A percentile compares a stretch with the other conserved stretches of the same genome.
These are phyloP conservation scores for Cyclophora albipunctata DNA, from an alignment of 2,888 invertebrate species.

Conservation along the genomic window DNA sequence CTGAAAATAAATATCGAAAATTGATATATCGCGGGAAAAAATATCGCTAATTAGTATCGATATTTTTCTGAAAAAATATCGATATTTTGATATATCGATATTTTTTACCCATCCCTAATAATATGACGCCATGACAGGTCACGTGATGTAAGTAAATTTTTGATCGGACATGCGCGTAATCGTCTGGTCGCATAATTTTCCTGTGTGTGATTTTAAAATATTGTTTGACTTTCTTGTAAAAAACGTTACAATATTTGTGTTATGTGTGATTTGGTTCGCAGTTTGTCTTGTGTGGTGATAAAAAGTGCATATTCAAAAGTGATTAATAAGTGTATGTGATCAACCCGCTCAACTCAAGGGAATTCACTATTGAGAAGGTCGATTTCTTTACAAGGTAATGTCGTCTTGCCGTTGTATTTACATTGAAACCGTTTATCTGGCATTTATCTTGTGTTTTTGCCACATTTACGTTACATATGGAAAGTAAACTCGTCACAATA, in stretches of 20 bases:
- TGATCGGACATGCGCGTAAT: slow-evolving; percentile 66
- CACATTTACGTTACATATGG: slow-evolving; percentile 17
- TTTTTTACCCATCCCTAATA: no score
- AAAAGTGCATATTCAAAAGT: slow-evolving; percentile 4
- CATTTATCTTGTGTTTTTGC: slow-evolving; percentile 38
- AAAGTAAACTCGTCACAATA: not conserved
- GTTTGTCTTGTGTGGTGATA: slow-evolving; percentile 24
- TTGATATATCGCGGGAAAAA: no score
- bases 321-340: slow-evolving; percentile 20
- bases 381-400: slow-evolving; percentile 54
- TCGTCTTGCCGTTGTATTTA: slow-evolving; percentile 42
- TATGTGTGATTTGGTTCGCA: slow-evolving; percentile 20
- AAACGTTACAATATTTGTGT: slow-evolving; percentile 35
- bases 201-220: slow-evolving; percentile 55
- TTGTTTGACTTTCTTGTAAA: slow-evolving; percentile 45
- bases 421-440: slow-evolving; percentile 24
- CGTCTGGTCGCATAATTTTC: slow-evolving; percentile 46
- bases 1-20: no score
- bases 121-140: slow-evolving; percentile 71
- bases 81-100: slow-evolving; percentile 11
- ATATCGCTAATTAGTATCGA: no score
- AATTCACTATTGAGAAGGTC: slow-evolving; percentile 59
- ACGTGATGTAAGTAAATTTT: slow-evolving; percentile 76
- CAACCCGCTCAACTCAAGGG: slow-evolving; percentile 38
- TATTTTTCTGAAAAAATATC: slow-evolving; percentile 9